A percentile compares a stretch with the other conserved stretches of the same genome.
Conservation (phyloP, 2,888 invertebrate species). For the Yponomeuta evonymella region DNA sequence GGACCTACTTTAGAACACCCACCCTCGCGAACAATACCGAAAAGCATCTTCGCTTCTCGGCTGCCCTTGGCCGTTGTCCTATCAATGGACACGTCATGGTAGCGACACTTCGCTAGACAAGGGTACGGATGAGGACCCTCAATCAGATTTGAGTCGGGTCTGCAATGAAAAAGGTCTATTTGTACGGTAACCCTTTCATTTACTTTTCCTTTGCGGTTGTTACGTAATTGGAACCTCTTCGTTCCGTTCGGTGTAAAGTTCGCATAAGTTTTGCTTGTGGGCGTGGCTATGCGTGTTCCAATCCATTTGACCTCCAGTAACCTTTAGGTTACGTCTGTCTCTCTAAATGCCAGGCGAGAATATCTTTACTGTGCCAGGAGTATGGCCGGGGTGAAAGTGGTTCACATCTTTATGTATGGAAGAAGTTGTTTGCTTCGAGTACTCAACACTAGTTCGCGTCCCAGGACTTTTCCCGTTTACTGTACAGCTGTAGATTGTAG, state of each 20-base stretch:
- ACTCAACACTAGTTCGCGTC: background rate
- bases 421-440: background rate
- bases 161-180: background rate
- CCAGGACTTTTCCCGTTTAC: background rate
- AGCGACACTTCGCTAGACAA: background rate
- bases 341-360: conserved; percentile 3
- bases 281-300: conserved; percentile 48
- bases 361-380: background rate
- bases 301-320: conserved; percentile 37
- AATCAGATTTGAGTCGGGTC: background rate
- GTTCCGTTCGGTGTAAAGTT: background rate
- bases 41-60: background rate
- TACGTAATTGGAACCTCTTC: background rate
- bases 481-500: background rate
- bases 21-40: conserved; percentile 41
- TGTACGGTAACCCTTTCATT: background rate
- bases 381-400: background rate
- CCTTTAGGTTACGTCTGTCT: conserved; percentile 18
- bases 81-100: conserved; percentile 2
- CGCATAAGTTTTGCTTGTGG: conserved; percentile 25
- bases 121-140: background rate
- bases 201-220: background rate
- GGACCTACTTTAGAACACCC: conserved; percentile 46
- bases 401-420: background rate
- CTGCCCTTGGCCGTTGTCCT: conserved; percentile 15